These are phyloP conservation scores for Agrochola lota DNA, from an alignment of 2,888 invertebrate genomes.

Conservation along the genomic window DNA sequence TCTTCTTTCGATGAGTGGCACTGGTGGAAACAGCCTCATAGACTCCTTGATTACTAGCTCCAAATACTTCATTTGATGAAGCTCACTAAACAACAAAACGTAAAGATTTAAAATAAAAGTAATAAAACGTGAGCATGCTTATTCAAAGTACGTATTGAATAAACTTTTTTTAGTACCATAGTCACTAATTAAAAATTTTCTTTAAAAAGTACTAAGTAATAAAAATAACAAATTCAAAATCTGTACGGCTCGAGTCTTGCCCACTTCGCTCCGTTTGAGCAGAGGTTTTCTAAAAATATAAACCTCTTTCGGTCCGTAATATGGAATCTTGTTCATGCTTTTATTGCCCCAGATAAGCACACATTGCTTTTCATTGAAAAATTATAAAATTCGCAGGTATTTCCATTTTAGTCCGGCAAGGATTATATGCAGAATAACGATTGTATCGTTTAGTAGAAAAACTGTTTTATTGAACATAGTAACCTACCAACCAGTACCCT, in stretches of 20 bases:
- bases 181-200: conserved; percentile 27
- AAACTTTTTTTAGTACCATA: background rate
- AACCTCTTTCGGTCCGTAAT: background rate
- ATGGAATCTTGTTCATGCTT: background rate
- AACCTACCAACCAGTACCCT: background rate
- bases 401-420: background rate
- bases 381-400: background rate
- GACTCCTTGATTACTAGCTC: conserved; percentile 89
- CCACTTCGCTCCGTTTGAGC: conserved; percentile 10
- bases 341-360: background rate
- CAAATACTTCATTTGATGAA: conserved; percentile 89
- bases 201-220: background rate
- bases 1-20: conserved; percentile 85
- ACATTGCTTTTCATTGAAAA: background rate
- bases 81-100: conserved; percentile 75
- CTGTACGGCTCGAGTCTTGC: conserved; percentile 9
- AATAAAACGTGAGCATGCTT: background rate
- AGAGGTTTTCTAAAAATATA: conserved; percentile 10
- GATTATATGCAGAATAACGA: background rate
- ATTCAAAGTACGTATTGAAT: background rate
- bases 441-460: background rate
- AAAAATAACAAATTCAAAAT: conserved; percentile 9
- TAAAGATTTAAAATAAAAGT: background rate
- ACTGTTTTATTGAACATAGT: background rate
- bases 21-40: conserved; percentile 88